phyloP scores from a whole-genome alignment of 37 sponge, comb jelly and placozoan species.

The Chondrosia reniformis region DNA sequence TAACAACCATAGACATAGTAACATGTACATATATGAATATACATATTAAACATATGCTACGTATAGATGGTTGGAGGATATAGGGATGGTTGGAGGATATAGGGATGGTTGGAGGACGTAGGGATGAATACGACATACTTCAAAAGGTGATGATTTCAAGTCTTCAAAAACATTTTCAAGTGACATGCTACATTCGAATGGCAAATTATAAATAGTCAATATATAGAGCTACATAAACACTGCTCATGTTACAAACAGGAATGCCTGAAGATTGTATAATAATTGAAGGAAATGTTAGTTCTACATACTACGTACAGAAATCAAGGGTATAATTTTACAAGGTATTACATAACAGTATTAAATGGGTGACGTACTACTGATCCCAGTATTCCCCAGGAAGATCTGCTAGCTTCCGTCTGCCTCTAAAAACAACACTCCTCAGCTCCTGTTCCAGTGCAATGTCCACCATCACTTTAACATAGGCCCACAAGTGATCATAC shows the following conservation, averaged over 20 bases:
- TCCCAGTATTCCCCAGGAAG: slow-evolving; percentile 68
- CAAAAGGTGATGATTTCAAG: not conserved
- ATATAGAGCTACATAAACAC: no score
- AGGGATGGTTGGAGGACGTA: not conserved
- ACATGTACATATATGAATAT: not conserved
- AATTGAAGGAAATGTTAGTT: no score
- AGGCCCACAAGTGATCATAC: slow-evolving; percentile 93
- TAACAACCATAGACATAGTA: not conserved
- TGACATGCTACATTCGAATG: slow-evolving; percentile 15
- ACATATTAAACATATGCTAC: no score
- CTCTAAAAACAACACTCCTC: not conserved
- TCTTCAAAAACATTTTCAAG: not conserved
- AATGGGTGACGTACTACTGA: slow-evolving; percentile 23
- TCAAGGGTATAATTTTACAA: no score
- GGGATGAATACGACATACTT: not conserved
- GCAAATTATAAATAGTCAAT: no score
- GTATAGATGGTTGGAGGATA: no score
- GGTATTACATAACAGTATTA: not conserved
- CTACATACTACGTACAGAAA: no score
- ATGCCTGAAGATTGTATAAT: no score
- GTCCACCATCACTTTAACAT: slow-evolving; percentile 86
- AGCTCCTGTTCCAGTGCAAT: slow-evolving; percentile 71
- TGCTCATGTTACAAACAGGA: no score
- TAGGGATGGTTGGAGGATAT: no score
- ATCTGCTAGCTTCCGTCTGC: slow-evolving; percentile 13